These are phyloP conservation scores for Zaprionus ghesquierei DNA, from an alignment of 1,140 invertebrate species.

Conservation along the genomic window DNA sequence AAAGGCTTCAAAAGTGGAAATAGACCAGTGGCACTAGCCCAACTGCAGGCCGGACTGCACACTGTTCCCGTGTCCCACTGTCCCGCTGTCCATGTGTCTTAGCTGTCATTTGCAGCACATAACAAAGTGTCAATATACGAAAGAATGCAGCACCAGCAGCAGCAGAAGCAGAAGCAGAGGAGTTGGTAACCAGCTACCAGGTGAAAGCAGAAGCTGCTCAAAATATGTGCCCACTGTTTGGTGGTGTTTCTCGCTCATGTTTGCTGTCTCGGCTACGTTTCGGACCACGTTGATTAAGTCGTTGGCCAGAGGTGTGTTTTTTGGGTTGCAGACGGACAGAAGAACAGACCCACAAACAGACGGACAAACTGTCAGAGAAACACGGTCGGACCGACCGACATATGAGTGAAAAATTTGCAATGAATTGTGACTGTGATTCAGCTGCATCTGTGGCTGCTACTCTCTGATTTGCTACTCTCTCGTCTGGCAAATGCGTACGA, in stretches of 20 bases:
- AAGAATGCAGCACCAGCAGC: conserved; percentile 14
- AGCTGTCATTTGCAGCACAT: conserved; percentile 70
- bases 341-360: neutral
- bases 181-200: neutral
- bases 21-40: neutral
- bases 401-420: conserved; percentile 14
- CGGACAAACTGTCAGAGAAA: neutral
- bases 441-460: neutral
- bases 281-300: conserved; percentile 53
- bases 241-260: conserved; percentile 1
- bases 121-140: conserved; percentile 75
- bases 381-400: neutral
- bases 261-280: conserved; percentile 11
- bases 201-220: conserved; percentile 5
- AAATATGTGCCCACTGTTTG: conserved; percentile 17
- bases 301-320: conserved; percentile 29
- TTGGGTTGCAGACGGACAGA: neutral
- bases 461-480: neutral
- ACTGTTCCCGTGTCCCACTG: neutral
- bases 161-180: conserved; percentile 6
- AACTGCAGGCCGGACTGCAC: neutral
- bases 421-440: conserved; percentile 13
- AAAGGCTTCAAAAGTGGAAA: conserved; percentile 42
- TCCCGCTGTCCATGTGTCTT: conserved; percentile 29
- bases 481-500: neutral